Evolutionary conservation across 1,140 invertebrate genomes (phyloP), one percentile per base, ranked within the genome.

Genomic region (Drosophila littoralis): DNA sequence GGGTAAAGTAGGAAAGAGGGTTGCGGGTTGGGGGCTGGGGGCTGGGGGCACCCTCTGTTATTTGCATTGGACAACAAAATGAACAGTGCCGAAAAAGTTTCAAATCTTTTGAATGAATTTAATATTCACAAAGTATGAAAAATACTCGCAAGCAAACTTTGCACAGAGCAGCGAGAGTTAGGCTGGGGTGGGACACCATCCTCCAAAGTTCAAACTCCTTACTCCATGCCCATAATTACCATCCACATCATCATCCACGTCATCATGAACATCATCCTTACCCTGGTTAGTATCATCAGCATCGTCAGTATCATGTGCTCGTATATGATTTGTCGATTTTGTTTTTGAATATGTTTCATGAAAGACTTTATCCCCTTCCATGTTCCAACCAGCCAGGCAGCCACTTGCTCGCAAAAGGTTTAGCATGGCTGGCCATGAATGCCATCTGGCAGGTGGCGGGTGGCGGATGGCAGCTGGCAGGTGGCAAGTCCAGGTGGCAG

Each of bases 101-200:
- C 51, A 81, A 85, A 81, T 85, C 78, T 81, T 28, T 81, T 86
- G 65, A 86, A 72, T 81, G 75, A 81, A 85, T 85, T 85, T 81
- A 81, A 85, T 78, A 75, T 70, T 42, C 71, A 66, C 69, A 78
- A 81, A 86, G 71, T 67, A 69, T 32, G 40, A 72, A 78, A 74
- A 77, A 78, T 51, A 57, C 43, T 50, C 36, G 45, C 45, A 57
- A 50, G 36, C 28, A 65, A 71, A 71, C 51, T 71, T 71, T 63
- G 13, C 35, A 10, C 22, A 35, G 22, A 17, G 8, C 50, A 32
- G 17, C 45, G 15, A 40, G 45, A 12, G 10, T 38, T 51, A 28
- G 6, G 22, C 22, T 12, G 42, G 28, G 28, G 13, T 17, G 40
- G 45, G 28, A 22, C 38, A 10, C 12, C 54, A 15, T 42, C 40